Evolutionary conservation across 2,888 invertebrate genomes (phyloP).

Genomic region (Margaritifera margaritifera): DNA sequence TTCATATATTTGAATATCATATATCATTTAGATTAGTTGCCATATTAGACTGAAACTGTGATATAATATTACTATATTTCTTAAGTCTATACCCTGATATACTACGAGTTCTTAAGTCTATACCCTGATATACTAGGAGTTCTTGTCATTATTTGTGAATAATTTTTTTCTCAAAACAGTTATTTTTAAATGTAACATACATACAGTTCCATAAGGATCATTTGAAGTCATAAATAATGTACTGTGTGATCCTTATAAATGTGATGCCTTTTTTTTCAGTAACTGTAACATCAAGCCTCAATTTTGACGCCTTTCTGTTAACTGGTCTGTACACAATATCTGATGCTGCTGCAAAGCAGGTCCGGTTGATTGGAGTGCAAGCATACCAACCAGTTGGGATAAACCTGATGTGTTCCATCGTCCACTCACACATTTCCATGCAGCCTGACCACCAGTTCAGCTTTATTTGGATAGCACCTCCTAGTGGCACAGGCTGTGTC

Average conservation of each 20-base stretch:
- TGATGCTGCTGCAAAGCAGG: slow-evolving; percentile 29
- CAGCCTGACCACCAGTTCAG: slow-evolving; percentile 60
- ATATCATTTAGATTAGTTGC: background rate
- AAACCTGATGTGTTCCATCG: slow-evolving; percentile 69
- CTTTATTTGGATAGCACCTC: slow-evolving; percentile 71
- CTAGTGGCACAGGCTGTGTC: slow-evolving; percentile 71
- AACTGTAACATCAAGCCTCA: slow-evolving; percentile 65
- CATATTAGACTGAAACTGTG: too few species aligned
- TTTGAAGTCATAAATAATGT: too few species aligned
- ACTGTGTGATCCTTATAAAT: too few species aligned
- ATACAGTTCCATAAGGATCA: too few species aligned
- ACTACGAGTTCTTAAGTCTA: too few species aligned
- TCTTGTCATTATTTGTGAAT: too few species aligned
- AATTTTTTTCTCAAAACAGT: too few species aligned
- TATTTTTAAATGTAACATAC: too few species aligned
- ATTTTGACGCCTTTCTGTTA: slow-evolving; percentile 71
- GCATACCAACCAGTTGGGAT: slow-evolving; percentile 49
- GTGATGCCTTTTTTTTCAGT: slow-evolving; percentile 53
- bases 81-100: too few species aligned
- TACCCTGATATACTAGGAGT: too few species aligned
- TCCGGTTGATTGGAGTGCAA: slow-evolving; percentile 30
- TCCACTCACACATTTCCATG: slow-evolving; percentile 66
- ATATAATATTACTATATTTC: too few species aligned
- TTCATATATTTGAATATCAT: too few species aligned
- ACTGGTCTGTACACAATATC: slow-evolving; percentile 70